Base-by-base conservation (phyloP, 2,113 vertebrate species). In the Python bivittatus region DNA sequence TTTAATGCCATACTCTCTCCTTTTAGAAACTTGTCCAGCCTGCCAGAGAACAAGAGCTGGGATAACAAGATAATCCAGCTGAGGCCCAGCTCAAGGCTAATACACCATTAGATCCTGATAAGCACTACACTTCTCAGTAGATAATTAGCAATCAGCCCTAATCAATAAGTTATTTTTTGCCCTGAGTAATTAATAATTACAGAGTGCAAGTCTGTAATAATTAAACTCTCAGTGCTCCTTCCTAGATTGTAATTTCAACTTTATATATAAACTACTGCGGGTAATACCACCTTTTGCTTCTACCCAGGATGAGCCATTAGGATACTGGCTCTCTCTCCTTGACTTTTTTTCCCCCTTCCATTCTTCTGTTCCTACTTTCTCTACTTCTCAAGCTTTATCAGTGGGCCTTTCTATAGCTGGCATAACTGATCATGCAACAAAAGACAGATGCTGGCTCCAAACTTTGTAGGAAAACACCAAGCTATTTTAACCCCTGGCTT, bases 81-180 rank as follows among this genome's bases (percentile, higher is more conserved):
- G 56, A 33, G 25, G 27, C 68, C 85, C 23, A 9, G 6, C 29
- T 61, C 64, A 53, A 57, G 48, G 56, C 72, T 27, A 53, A 33
- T 27, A 68, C 10, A 42, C 54, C 89, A 93, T 87, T 79, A 90
- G 92, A 92, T 94, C 86, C 88, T 93, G 94, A 94, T 92, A 94
- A 84, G 94, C 93, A 84, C 52, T 83, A 44, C 96, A 88, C 93
- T 94, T 11, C 0, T 93, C 95, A 95, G 92, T 13, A 60, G 96
- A 95, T 97, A 98, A 98, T 98, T 97, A 98, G 97, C 94, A 22
- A 89, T 8, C 96, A 92, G 96, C 91, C 96, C 96, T 96, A 97
- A 98, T 98, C 98, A 96, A 98, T 98, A 98, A 97, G 97, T 97
- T 98, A 98, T 98, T 97, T 98, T 98, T 98, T 97, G 97, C 97